phyloP scores from a whole-genome alignment of 2,888 invertebrate species.

The Biston betularia region DNA sequence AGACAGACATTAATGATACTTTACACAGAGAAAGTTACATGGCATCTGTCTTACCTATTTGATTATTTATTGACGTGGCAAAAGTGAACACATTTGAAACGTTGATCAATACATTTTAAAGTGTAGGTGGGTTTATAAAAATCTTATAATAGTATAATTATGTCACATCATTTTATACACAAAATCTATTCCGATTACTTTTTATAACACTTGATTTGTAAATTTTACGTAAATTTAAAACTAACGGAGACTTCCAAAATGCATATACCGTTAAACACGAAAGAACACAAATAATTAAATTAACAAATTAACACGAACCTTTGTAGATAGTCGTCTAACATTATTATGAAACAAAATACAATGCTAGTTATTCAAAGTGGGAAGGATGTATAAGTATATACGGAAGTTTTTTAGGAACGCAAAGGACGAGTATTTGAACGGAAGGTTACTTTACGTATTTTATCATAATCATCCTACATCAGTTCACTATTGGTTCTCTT shows the following conservation, averaged over 20 bases:
- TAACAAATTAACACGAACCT: slow-evolving; percentile 40
- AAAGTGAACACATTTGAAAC: too few species aligned
- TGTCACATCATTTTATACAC: background rate
- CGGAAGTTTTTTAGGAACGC: slow-evolving; percentile 39
- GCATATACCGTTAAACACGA: background rate
- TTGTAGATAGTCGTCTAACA: slow-evolving; percentile 46
- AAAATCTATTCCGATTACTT: background rate
- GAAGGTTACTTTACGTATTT: slow-evolving; percentile 3
- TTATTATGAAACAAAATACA: slow-evolving; percentile 39
- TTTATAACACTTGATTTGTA: background rate
- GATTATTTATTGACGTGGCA: too few species aligned
- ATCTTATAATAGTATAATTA: too few species aligned
- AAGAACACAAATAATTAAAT: background rate
- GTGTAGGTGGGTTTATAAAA: too few species aligned
- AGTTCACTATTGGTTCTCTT: background rate
- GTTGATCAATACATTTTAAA: too few species aligned
- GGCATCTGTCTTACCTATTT: too few species aligned
- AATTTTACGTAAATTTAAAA: too few species aligned
- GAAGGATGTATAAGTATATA: slow-evolving; percentile 42
- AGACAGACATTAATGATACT: too few species aligned
- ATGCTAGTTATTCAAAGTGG: slow-evolving; percentile 36
- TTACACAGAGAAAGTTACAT: too few species aligned
- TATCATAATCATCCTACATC: background rate
- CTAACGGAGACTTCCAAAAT: background rate
- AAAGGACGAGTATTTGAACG: slow-evolving; percentile 37